Evolutionary conservation across 2,113 vertebrate genomes (phyloP).

Genomic region (Herpetotheres cachinnans): DNA sequence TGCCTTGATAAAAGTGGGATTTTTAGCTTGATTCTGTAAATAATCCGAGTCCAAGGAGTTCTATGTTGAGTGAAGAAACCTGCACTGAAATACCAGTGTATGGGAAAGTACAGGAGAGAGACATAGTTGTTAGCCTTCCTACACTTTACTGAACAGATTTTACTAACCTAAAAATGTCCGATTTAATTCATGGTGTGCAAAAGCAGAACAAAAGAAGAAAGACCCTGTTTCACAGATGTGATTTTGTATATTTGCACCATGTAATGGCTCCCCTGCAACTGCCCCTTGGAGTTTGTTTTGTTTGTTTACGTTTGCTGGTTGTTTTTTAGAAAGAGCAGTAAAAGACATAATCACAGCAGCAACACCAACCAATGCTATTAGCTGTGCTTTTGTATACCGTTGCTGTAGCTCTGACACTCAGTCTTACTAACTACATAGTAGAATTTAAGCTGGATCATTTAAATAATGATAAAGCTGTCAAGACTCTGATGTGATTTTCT

Average conservation of each 20-base stretch:
- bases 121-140: not conserved
- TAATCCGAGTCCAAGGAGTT: not conserved
- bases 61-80: not conserved
- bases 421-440: constrained; percentile 34
- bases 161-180: not conserved
- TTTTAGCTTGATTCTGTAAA: not conserved
- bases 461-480: constrained; percentile 72
- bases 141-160: not conserved
- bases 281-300: not conserved
- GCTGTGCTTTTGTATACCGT: not conserved
- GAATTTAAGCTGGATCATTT: constrained; percentile 70
- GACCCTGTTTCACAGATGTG: not conserved
- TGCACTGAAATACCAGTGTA: not conserved
- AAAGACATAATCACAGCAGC: not conserved
- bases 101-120: not conserved
- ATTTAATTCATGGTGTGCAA: not conserved
- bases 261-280: not conserved
- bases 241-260: not conserved
- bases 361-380: not conserved
- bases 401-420: constrained; percentile 39
- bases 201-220: not conserved
- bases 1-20: not conserved
- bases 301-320: not conserved
- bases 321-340: not conserved
- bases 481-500: constrained; percentile 67